Percentiles rank a stretch among this genome's conserved stretches.
These are phyloP conservation scores for Sussaba pulchella DNA, from an alignment of 2,888 invertebrate species.

Conservation along the genomic window DNA sequence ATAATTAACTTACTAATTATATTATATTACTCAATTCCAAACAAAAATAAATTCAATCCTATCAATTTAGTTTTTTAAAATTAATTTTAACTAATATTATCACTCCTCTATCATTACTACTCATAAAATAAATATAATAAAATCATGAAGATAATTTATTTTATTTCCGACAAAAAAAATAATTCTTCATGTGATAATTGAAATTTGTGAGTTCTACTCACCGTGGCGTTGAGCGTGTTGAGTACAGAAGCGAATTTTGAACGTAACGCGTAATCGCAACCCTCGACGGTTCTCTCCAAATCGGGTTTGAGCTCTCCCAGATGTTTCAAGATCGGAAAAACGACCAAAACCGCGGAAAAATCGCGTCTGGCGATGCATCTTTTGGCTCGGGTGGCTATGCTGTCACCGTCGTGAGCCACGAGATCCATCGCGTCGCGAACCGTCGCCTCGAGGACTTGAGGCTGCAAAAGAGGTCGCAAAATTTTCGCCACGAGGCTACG, in stretches of 20 bases:
- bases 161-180: too few species aligned
- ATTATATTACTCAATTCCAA: too few species aligned
- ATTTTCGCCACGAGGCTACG: slow-evolving; percentile 93
- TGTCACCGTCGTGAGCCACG: slow-evolving; percentile 95
- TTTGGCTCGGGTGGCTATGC: slow-evolving; percentile 90
- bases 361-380: slow-evolving; percentile 92
- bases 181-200: too few species aligned
- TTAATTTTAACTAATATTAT: too few species aligned
- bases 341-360: slow-evolving; percentile 91
- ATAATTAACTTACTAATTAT: too few species aligned
- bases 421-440: slow-evolving; percentile 94
- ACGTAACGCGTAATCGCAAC: slow-evolving; percentile 89
- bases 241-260: slow-evolving; percentile 91
- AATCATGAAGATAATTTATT: too few species aligned
- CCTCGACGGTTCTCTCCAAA: slow-evolving; percentile 91
- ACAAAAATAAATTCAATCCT: too few species aligned
- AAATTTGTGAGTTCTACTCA: slow-evolving; percentile 83
- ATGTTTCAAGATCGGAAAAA: slow-evolving; percentile 93
- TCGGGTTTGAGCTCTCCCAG: slow-evolving; percentile 91
- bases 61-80: too few species aligned
- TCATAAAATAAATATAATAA: slow-evolving; percentile 24
- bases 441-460: slow-evolving; percentile 93
- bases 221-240: slow-evolving; percentile 90
- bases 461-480: slow-evolving; percentile 92
- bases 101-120: too few species aligned